phyloP scores from a whole-genome alignment of 2,888 invertebrate species.

The Prostheceraeus crozeri region DNA sequence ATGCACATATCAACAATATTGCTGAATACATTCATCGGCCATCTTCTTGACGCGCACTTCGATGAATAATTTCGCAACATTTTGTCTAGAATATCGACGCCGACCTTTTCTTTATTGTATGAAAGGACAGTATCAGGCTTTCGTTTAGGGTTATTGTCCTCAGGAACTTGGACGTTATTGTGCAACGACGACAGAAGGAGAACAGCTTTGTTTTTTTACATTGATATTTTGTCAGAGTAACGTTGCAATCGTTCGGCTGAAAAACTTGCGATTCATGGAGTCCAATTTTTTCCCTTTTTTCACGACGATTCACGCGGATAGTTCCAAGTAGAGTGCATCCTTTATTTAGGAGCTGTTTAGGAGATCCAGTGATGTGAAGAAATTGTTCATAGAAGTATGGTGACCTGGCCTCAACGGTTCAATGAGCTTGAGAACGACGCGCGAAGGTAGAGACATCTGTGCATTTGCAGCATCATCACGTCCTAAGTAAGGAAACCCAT shows the following conservation, averaged over 20 bases:
- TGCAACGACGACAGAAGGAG: conserved; percentile 25
- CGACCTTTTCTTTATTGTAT: conserved; percentile 27
- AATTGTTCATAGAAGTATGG: conserved; percentile 23
- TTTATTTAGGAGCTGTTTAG: conserved; percentile 21
- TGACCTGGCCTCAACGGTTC: conserved; percentile 29
- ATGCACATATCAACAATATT: conserved; percentile 29
- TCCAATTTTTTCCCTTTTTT: conserved; percentile 9
- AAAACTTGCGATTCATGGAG: conserved; percentile 23
- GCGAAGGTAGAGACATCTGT: conserved; percentile 3
- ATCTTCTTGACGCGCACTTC: conserved; percentile 23
- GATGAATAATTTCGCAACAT: conserved; percentile 25
- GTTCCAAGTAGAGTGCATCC: conserved; percentile 24
- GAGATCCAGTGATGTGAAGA: conserved; percentile 22
- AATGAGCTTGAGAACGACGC: conserved; percentile 20
- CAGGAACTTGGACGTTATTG: conserved; percentile 19
- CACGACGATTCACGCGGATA: conserved; percentile 18
- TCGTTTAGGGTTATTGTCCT: conserved; percentile 25
- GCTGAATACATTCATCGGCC: conserved; percentile 24
- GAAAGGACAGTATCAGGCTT: conserved; percentile 23
- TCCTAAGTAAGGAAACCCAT: conserved; percentile 28
- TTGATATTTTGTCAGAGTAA: conserved; percentile 28
- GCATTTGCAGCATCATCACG: conserved; percentile 23
- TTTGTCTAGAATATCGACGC: conserved; percentile 20
- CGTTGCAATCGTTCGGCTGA: conserved; percentile 13
- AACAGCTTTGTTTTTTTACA: conserved; percentile 29